Evolutionary conservation across 2,797 vertebrate genomes (phyloP).

Genomic region (Phaenicophaeus curvirostris): DNA sequence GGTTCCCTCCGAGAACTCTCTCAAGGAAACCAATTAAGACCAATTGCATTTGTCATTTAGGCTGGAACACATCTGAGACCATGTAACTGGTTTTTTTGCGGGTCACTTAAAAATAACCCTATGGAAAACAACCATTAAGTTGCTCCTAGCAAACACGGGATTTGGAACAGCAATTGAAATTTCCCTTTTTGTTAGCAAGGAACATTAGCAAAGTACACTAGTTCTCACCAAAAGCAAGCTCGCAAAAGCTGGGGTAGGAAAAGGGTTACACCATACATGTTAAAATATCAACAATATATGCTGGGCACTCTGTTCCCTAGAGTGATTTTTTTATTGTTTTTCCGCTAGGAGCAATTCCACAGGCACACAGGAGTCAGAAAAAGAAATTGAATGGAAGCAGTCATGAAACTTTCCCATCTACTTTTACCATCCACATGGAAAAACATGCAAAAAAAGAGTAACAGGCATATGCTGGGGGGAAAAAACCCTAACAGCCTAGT

Average conservation of each 20-base stretch:
- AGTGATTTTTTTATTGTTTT: neutral
- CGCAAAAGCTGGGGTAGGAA: neutral
- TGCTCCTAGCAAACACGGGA: neutral
- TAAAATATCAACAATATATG: neutral
- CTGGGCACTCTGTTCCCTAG: neutral
- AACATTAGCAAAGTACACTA: neutral
- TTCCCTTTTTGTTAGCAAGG: constrained; percentile 23
- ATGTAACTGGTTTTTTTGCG: constrained; percentile 20
- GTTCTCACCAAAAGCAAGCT: neutral
- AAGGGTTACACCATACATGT: neutral
- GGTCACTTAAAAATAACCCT: constrained; percentile 40
- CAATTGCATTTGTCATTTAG: neutral
- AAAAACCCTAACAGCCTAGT: neutral
- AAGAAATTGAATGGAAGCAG: constrained; percentile 3
- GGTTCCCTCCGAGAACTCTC: constrained; percentile 25
- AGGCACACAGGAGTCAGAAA: constrained; percentile 1
- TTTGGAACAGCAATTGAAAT: neutral
- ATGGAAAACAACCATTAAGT: constrained; percentile 12
- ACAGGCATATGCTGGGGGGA: neutral
- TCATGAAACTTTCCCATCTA: constrained; percentile 29
- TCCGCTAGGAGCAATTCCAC: constrained; percentile 18
- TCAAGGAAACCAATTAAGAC: constrained; percentile 54
- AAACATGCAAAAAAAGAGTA: constrained; percentile 2
- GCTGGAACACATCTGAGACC: neutral
- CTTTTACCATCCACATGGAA: constrained; percentile 25